Evolutionary conservation across 1,140 invertebrate genomes (phyloP), one percentile per base, ranked within the genome.

Genomic region (Drosophila ambigua): DNA sequence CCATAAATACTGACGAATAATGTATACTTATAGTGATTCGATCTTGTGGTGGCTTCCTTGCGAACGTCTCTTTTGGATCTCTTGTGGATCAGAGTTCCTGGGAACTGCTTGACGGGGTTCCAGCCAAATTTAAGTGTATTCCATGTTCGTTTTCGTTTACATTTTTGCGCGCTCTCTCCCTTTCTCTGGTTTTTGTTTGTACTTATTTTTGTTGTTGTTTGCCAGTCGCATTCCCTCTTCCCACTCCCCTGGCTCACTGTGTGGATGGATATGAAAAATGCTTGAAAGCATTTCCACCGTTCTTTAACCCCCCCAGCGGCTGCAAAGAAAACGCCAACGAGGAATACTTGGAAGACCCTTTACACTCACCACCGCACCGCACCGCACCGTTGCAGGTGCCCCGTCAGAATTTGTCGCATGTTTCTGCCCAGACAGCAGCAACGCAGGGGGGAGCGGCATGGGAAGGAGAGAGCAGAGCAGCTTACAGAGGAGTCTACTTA

Each of bases 211-310:
- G 74, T 81, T 76, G 41, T 63, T 65, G 35, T 39, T 58, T 75
- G 62, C 71, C 57, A 20, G 20, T 20, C 71, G 44, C 45, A 23
- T 31, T 26, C 16, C 41, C 4, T 20, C 16, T 2, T n/a, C 54
- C 24, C 39, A 11, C 35, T n/a, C 31, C 43, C 31, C 43, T 9
- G 13, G 26, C 31, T 28, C n/a, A 26, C n/a, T 35, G 11, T 59
- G 59, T 60, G 61, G 16, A 77, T 79, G 73, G 79, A 84, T 77
- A 77, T 84, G 65, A 61, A 53, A 77, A 85, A 87, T 72, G 78
- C 64, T 35, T 87, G 66, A 88, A 82, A 88, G 75, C 83, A 88
- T 88, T 87, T 87, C 83, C 71, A 82, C 71, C 79, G 82, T 88
- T 69, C 79, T 69, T 87, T 87, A 87, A 88, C 82, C 82, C 82